phyloP scores from a whole-genome alignment of 2,797 vertebrate genomes.

The Ceyx erithaca region DNA sequence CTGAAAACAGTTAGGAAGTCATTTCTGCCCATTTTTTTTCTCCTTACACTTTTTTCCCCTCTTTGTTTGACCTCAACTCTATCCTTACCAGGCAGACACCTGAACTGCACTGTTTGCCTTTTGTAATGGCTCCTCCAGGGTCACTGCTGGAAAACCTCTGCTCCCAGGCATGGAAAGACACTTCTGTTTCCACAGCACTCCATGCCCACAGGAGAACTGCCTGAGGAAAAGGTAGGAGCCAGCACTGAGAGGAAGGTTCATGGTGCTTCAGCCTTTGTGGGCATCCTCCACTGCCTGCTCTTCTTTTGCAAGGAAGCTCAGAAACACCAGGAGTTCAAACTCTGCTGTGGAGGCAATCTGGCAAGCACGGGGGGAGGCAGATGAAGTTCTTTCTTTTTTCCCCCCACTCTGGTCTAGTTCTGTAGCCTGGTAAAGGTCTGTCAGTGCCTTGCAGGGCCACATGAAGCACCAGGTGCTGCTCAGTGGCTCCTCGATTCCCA shows the following conservation, averaged over 20 bases:
- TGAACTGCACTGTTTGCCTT: not conserved
- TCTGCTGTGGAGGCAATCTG: not conserved
- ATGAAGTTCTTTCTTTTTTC: not conserved
- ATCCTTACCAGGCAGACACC: not conserved
- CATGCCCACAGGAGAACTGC: not conserved
- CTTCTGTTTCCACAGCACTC: not conserved
- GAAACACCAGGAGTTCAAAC: not conserved
- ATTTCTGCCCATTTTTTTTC: not conserved
- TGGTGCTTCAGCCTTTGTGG: not conserved
- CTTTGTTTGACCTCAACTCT: not conserved
- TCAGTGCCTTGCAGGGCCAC: not conserved
- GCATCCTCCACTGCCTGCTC: not conserved
- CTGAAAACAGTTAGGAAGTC: not conserved
- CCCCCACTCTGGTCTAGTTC: not conserved
- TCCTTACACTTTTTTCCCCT: not conserved
- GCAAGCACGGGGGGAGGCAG: not conserved
- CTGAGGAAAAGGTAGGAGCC: not conserved
- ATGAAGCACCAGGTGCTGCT: constrained; percentile 13
- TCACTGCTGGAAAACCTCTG: not conserved
- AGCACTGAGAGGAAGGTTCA: not conserved
- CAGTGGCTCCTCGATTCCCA: not conserved
- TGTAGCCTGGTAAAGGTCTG: not conserved
- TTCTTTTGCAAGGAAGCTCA: not conserved
- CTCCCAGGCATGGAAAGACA: not conserved
- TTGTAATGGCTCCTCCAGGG: not conserved